These are phyloP conservation scores for Takifugu rubripes DNA, from an alignment of 2,797 vertebrate genomes.

Conservation along the genomic window DNA sequence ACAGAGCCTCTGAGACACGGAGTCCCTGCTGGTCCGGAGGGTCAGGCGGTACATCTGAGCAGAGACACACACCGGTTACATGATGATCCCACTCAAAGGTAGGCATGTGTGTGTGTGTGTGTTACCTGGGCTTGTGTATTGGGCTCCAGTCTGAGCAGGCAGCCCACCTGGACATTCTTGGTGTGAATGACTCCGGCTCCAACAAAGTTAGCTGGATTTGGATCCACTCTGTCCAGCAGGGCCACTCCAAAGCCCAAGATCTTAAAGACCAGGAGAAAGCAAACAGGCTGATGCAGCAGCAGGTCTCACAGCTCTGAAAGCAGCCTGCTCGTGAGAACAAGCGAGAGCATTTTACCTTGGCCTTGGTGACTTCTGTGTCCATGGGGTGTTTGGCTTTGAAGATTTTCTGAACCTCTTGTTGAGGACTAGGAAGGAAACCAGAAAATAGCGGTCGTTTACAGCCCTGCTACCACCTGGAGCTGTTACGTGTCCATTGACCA, in stretches of 20 bases:
- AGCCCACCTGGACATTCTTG: slow-evolving; percentile 88
- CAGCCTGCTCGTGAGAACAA: no score
- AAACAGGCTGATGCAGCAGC: no score
- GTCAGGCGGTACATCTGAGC: slow-evolving; percentile 93
- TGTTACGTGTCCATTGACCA: no score
- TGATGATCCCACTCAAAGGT: background rate
- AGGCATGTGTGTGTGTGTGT: background rate
- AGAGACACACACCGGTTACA: slow-evolving; percentile 2
- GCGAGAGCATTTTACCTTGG: slow-evolving; percentile 75
- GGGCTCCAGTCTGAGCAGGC: slow-evolving; percentile 88
- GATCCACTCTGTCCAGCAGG: slow-evolving; percentile 86
- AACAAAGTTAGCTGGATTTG: slow-evolving; percentile 89
- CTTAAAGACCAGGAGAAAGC: slow-evolving; percentile 49
- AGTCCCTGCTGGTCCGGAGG: slow-evolving; percentile 89
- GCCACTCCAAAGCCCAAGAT: slow-evolving; percentile 92
- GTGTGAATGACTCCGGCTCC: slow-evolving; percentile 92
- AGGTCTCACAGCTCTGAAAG: no score
- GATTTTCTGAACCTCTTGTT: slow-evolving; percentile 92
- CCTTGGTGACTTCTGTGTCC: slow-evolving; percentile 88
- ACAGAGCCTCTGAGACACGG: slow-evolving; percentile 88
- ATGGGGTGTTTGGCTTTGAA: slow-evolving; percentile 87
- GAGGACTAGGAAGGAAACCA: slow-evolving; percentile 68
- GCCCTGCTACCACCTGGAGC: no score
- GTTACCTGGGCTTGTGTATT: slow-evolving; percentile 88
- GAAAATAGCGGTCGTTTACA: no score